phyloP scores from a whole-genome alignment of 2,888 invertebrate genomes.

The Linhomoeus sp. region DNA sequence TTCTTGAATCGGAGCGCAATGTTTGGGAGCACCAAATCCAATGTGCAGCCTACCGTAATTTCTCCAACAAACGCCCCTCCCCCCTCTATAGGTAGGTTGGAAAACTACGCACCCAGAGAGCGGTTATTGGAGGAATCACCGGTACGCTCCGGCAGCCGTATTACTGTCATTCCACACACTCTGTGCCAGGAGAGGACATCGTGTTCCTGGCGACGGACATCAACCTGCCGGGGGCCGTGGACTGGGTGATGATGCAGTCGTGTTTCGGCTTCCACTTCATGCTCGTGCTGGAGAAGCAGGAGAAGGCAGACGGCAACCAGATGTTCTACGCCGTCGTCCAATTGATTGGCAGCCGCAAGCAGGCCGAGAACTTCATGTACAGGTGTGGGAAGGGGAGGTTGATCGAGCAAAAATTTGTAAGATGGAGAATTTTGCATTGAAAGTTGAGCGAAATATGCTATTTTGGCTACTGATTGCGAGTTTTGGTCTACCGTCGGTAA shows the following conservation, averaged over 20 bases:
- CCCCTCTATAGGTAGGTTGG: too few relatives aligned
- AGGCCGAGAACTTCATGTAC: conserved; percentile 97
- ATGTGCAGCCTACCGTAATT: too few relatives aligned
- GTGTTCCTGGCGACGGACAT: conserved; percentile 98
- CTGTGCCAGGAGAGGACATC: conserved; percentile 65
- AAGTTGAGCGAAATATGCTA: not conserved
- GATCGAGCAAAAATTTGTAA: too few relatives aligned
- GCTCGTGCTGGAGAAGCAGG: conserved; percentile 82
- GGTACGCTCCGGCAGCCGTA: too few relatives aligned
- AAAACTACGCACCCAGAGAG: too few relatives aligned
- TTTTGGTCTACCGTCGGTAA: too few relatives aligned
- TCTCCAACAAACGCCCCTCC: too few relatives aligned
- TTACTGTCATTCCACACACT: not conserved
- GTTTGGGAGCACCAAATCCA: too few relatives aligned
- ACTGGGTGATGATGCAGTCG: conserved; percentile 83
- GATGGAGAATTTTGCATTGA: not conserved
- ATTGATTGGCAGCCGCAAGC: conserved; percentile 89
- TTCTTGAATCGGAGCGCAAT: too few relatives aligned
- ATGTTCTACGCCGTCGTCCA: conserved; percentile 72
- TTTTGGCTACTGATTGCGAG: too few relatives aligned
- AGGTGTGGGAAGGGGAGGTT: conserved; percentile 34
- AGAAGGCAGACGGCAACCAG: conserved; percentile 62
- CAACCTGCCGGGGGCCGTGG: conserved; percentile 62
- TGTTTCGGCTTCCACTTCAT: conserved; percentile 98
- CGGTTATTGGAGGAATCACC: too few relatives aligned